Evolutionary conservation across 2,888 invertebrate genomes (phyloP).

Genomic region (Prostheceraeus crozeri): DNA sequence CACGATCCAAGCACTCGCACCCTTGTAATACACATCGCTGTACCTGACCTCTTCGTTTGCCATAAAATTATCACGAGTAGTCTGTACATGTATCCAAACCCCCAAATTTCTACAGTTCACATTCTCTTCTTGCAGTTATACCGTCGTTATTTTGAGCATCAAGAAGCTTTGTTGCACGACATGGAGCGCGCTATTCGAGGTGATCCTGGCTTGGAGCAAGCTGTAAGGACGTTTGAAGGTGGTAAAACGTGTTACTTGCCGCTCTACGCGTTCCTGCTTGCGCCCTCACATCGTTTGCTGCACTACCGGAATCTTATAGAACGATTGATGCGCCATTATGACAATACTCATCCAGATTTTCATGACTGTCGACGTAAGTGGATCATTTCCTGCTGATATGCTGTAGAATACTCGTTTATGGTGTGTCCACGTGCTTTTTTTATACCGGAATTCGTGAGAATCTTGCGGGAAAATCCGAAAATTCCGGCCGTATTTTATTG

Average conservation of each 20-base stretch:
- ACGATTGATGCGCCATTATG: conserved; percentile 67
- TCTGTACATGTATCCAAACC: no score
- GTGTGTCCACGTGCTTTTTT: no score
- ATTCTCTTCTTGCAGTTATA: no score
- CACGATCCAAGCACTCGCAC: no score
- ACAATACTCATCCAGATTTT: conserved; percentile 48
- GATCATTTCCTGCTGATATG: neutral
- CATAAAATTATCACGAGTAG: no score
- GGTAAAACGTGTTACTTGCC: conserved; percentile 73
- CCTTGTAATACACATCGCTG: no score
- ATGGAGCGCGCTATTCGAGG: conserved; percentile 70
- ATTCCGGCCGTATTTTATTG: no score
- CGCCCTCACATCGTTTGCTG: conserved; percentile 73
- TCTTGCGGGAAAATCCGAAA: no score
- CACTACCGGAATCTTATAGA: conserved; percentile 73
- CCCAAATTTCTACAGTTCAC: no score
- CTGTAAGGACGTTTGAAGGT: conserved; percentile 70
- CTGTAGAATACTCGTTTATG: no score
- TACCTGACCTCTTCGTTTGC: no score
- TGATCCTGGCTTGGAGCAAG: conserved; percentile 65
- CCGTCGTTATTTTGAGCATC: conserved; percentile 62
- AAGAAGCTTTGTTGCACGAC: conserved; percentile 69
- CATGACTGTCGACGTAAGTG: conserved; percentile 56
- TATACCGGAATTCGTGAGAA: no score
- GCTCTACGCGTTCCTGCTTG: conserved; percentile 70